Base-by-base conservation (phyloP, 2,797 vertebrate genomes). In the Helarctos malayanus region DNA sequence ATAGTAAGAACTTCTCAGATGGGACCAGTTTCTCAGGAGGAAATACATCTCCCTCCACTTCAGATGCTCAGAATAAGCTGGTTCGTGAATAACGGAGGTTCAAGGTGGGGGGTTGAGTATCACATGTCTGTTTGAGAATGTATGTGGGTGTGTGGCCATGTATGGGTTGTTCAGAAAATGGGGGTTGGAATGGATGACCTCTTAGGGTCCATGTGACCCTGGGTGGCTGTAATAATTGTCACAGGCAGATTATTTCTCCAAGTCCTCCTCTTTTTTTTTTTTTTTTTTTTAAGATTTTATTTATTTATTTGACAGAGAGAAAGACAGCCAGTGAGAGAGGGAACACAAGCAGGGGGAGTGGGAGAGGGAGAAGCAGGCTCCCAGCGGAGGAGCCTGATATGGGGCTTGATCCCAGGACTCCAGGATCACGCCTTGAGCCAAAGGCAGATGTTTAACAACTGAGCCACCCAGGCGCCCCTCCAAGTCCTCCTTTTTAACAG, bases 141-240 rank as follows among this genome's bases (percentile, higher is more conserved):
- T 35, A 13, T 11, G 27, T 14, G 52, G 54, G 45, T 29, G 29
- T 19, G 35, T 12, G 11, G 16, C 32, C n/a, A 19, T 0, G 21
- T 29, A 1, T 15, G 32, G 47, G 1, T 18, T 19, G 4, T 27
- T 38, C 52, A 82, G 47, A 65, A 65, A 81, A 56, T 4, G 12
- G 0, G 9, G 1, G 0, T 12, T 45, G 12, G 6, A 23, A 18
- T 15, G 61, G 14, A 15, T 19, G n/a, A 3, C 9, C 19, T 61
- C 23, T n/a, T 52, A 32, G 73, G 49, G 13, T 9, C 10, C 56
- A 61, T 84, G 38, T 1, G 29, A 35, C 13, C 21, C 3, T 3
- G 16, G 16, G 32, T 5, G 52, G 41, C 15, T 68, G 1, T n/a
- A 57, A 14, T 68, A n/a, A 23, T 61, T 80, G 63, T 49, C 4